Base-by-base conservation (phyloP, 2,113 vertebrate species). In the Antigone vipio region DNA sequence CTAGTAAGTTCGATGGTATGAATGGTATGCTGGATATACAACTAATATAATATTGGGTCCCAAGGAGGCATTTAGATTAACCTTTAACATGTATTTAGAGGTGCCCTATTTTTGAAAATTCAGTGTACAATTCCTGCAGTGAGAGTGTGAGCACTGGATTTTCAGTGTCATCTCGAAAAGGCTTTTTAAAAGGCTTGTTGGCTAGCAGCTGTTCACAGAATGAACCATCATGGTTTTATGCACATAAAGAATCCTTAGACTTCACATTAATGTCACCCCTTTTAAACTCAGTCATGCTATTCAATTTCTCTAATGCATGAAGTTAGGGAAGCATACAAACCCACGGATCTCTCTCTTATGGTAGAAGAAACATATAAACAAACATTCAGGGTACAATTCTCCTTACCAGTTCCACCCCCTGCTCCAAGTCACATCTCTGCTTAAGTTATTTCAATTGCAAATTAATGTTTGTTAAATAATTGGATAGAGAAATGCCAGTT, bases 221-320 rank as follows among this genome's bases (percentile, higher is more conserved):
- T 67, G 60, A 93, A 58, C 76, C 76, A 86, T 91, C 83, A 90
- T 90, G 94, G 93, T 15, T 89, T 94, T 72, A 72, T 91, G 92
- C 92, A 89, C 95, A 87, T 89, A 94, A 96, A 96, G 91, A 95
- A 95, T 93, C 76, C 80, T 84, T 87, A 78, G 64, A 92, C 29
- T 75, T 93, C 91, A 63, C 64, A 87, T 94, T 91, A 92, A 92
- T 68, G 64, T 91, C 63, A 93, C 13, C 26, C 32, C 30, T 93
- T 97, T 94, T 92, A 92, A 88, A 88, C 21, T 86, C 93, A 89
- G 52, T 74, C 85, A 92, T 86, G 76, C 83, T 93, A 68, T 94
- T 91, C 72, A 81, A 10, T 93, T 88, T 92, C 69, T 91, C 62
- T 87, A 78, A 88, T 87, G 62, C 26, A 34, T 3, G 8, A 91